Evolutionary conservation across 53 echinoderm and acorn worm genomes (phyloP).

Genomic region (Echinometra lucunter): DNA sequence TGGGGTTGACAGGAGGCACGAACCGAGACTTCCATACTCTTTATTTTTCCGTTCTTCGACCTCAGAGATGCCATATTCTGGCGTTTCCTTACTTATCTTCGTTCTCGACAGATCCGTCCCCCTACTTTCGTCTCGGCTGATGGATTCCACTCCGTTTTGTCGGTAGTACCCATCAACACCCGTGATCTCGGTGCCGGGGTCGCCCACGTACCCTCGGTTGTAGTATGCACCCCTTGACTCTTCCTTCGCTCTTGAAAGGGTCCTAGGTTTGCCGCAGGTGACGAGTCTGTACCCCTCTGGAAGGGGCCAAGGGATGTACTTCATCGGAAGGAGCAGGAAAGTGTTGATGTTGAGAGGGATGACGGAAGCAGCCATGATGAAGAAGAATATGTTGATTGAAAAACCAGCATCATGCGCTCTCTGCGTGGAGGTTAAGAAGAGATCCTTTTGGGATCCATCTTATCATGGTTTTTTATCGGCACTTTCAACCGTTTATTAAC

Average conservation of each 20-base stretch:
- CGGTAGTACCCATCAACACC: not conserved
- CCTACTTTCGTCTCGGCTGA: not conserved
- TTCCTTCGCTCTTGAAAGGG: not conserved
- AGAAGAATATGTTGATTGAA: conserved; percentile 79
- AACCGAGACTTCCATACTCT: conserved; percentile 10
- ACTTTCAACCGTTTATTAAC: too few species aligned
- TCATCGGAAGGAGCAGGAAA: conserved; percentile 75
- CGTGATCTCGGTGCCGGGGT: not conserved
- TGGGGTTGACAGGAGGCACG: conserved; percentile 46
- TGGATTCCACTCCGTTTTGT: not conserved
- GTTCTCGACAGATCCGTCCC: not conserved
- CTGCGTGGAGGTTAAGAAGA: conserved; percentile 59
- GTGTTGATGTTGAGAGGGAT: conserved; percentile 78
- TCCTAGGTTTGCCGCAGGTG: not conserved
- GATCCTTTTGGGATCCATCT: not conserved
- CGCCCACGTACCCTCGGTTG: not conserved
- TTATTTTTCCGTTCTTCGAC: conserved; percentile 4
- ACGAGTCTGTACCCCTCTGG: conserved; percentile 75
- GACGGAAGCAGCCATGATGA: conserved; percentile 77
- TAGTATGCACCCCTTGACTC: not conserved
- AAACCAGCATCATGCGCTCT: conserved; percentile 78
- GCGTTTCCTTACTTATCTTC: not conserved
- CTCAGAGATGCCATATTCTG: not conserved
- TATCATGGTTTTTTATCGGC: not conserved
- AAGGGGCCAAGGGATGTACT: conserved; percentile 93